Conservation (phyloP, 2,888 invertebrate genomes). For the Protophormia terraenovae region DNA sequence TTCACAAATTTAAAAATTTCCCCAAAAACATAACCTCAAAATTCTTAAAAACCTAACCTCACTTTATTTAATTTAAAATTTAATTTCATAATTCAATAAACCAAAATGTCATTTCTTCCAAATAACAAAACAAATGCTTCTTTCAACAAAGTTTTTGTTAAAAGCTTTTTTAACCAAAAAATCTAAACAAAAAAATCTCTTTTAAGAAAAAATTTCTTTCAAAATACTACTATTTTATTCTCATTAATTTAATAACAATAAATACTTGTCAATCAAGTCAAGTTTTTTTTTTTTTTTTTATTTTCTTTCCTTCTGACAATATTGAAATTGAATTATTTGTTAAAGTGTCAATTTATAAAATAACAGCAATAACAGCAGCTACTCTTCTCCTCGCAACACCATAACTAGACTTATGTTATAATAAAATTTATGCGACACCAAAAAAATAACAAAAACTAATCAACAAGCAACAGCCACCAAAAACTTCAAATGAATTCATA, state of each 20-base stretch:
- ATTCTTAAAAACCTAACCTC: too few relatives aligned
- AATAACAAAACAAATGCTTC: background rate
- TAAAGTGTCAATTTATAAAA: conserved; percentile 34
- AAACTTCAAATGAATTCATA: conserved; percentile 15
- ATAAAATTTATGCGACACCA: conserved; percentile 43
- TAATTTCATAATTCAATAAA: too few relatives aligned
- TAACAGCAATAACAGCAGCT: background rate
- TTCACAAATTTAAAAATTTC: too few relatives aligned
- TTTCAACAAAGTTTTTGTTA: background rate
- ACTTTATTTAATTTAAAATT: too few relatives aligned
- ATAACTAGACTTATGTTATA: background rate
- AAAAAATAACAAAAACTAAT: background rate
- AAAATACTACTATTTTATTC: background rate
- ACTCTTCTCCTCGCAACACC: too few relatives aligned
- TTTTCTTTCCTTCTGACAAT: background rate
- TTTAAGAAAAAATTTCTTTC: background rate
- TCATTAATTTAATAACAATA: conserved; percentile 30
- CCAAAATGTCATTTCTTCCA: too few relatives aligned
- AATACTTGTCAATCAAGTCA: conserved; percentile 4
- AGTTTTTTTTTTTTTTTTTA: background rate
- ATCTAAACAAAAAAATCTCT: background rate
- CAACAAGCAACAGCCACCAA: background rate
- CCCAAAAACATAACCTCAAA: too few relatives aligned
- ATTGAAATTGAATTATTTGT: conserved; percentile 31
- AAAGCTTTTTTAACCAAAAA: background rate